A percentile compares a stretch with the other conserved stretches of the same genome.
Conservation (phyloP, 2,888 invertebrate species). For the Beris morrisii region DNA sequence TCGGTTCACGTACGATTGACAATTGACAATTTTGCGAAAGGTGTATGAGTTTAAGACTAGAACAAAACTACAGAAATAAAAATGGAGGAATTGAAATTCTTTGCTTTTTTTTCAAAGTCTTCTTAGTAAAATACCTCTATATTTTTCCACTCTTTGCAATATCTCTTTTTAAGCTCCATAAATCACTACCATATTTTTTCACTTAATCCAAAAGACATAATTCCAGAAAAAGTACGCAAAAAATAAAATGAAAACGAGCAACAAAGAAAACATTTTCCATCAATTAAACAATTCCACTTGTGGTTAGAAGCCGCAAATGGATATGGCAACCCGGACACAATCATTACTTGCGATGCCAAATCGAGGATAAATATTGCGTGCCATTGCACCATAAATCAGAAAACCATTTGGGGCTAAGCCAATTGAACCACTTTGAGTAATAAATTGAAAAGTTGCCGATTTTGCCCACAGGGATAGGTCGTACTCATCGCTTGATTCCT, state of each 20-base stretch:
- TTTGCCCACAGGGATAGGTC: slow-evolving; percentile 39
- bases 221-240: too few relatives aligned
- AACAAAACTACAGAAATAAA: too few relatives aligned
- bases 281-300: slow-evolving; percentile 25
- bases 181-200: too few relatives aligned
- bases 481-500: neutral
- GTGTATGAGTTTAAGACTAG: too few relatives aligned
- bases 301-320: slow-evolving; percentile 34
- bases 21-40: too few relatives aligned
- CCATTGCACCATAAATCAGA: slow-evolving; percentile 50
- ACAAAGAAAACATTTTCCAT: slow-evolving; percentile 10
- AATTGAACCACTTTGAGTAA: slow-evolving; percentile 49
- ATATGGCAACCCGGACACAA: slow-evolving; percentile 38
- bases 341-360: slow-evolving; percentile 38
- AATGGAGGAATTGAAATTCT: too few relatives aligned
- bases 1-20: too few relatives aligned
- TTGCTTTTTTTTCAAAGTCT: too few relatives aligned
- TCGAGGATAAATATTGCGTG: slow-evolving; percentile 47
- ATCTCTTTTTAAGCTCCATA: too few relatives aligned
- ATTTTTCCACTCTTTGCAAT: too few relatives aligned
- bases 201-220: too few relatives aligned
- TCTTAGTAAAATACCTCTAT: too few relatives aligned
- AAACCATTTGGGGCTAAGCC: slow-evolving; percentile 48
- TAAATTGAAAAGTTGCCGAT: slow-evolving; percentile 49
- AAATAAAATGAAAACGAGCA: neutral